A percentile compares a stretch with the other conserved stretches of the same genome.
phyloP scores from a whole-genome alignment of 2,888 invertebrate genomes.

The Bembecia ichneumoniformis region DNA sequence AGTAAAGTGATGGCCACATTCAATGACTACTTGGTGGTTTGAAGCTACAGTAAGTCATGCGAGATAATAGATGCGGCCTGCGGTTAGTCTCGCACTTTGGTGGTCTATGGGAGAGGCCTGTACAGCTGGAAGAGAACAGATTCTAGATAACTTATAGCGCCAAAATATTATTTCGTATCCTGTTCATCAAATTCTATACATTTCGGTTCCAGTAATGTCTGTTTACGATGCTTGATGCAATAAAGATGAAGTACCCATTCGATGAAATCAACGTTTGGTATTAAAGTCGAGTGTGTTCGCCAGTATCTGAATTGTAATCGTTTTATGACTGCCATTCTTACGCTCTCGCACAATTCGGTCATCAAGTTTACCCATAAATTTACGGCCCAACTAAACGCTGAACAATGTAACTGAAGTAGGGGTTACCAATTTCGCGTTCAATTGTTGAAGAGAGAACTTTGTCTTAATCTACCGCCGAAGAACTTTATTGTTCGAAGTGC shows the following conservation, averaged over 20 bases:
- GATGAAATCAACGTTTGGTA: neutral
- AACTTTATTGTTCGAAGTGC: neutral
- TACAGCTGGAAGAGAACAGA: too few species aligned
- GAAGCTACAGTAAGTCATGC: too few species aligned
- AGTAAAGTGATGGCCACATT: too few species aligned
- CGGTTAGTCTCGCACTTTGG: too few species aligned
- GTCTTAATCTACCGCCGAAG: neutral
- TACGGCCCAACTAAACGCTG: constrained; percentile 30
- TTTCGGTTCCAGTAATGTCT: neutral
- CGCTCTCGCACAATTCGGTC: constrained; percentile 19
- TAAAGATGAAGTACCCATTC: neutral
- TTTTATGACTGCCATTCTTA: constrained; percentile 17
- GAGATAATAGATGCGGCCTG: too few species aligned
- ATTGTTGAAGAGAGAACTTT: neutral
- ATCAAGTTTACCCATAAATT: constrained; percentile 34
- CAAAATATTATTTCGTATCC: too few species aligned
- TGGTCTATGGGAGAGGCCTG: too few species aligned
- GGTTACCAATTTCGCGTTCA: neutral
- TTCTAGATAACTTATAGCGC: too few species aligned
- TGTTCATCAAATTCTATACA: too few species aligned
- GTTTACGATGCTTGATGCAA: neutral
- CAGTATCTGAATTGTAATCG: constrained; percentile 16
- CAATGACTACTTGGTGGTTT: too few species aligned
- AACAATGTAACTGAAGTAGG: neutral
- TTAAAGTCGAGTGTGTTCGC: neutral